phyloP scores from a whole-genome alignment of 2,797 vertebrate species.

The Sebastiscus albofasciatus region DNA sequence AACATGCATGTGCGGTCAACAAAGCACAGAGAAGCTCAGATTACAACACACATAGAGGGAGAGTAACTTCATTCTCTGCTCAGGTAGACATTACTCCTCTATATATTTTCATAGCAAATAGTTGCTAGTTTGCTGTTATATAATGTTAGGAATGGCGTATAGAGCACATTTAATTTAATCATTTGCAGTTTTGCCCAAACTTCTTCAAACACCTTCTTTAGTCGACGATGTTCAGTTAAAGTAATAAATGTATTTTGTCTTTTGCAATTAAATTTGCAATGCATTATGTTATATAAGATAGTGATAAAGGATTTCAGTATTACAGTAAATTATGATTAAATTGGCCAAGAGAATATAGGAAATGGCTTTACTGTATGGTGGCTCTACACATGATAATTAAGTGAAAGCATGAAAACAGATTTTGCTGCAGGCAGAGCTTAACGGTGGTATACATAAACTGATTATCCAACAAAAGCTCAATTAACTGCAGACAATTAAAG shows the following conservation, averaged over 20 bases:
- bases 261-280: neutral
- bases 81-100: neutral
- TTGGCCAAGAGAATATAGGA: neutral
- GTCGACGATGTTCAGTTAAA: neutral
- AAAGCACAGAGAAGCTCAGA: too few relatives aligned
- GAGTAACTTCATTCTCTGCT: neutral
- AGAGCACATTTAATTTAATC: neutral
- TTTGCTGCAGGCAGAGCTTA: conserved; percentile 17
- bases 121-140: neutral
- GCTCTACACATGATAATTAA: neutral
- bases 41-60: too few relatives aligned
- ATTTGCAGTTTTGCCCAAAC: neutral
- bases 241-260: neutral
- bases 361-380: neutral
- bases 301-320: neutral
- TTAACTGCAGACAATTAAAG: conserved; percentile 40
- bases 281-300: neutral
- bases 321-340: neutral
- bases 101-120: neutral
- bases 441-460: conserved; percentile 14
- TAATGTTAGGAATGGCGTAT: neutral
- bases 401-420: neutral
- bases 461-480: conserved; percentile 42
- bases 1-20: too few relatives aligned
- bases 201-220: neutral